Conservation (phyloP, 1,140 invertebrate genomes). For the Drosophila neocordata region DNA sequence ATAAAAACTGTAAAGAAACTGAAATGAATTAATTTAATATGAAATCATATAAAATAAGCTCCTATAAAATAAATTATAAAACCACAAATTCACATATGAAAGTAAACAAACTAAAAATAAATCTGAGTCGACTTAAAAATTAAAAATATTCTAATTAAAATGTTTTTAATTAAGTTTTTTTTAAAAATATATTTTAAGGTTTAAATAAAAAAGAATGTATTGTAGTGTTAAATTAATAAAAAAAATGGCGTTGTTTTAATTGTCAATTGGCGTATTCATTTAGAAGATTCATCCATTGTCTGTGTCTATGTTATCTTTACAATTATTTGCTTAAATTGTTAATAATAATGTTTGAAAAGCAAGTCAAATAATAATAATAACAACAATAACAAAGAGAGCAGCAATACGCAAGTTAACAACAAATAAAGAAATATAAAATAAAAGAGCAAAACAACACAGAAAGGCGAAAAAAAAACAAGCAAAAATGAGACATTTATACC, state of each 20-base stretch:
- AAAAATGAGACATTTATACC: constrained; percentile 9
- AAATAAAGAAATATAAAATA: constrained; percentile 36
- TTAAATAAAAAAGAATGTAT: no score
- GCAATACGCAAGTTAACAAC: constrained; percentile 23
- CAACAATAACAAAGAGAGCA: constrained; percentile 22
- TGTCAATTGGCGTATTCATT: constrained; percentile 18
- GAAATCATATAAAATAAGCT: neutral
- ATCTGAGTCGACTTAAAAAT: no score
- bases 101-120: no score
- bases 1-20: neutral
- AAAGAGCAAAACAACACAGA: constrained; percentile 19
- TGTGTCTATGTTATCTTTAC: constrained; percentile 15
- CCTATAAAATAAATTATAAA: constrained; percentile 6
- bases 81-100: neutral
- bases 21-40: constrained; percentile 1
- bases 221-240: no score
- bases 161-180: no score
- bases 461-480: constrained; percentile 22
- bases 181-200: no score
- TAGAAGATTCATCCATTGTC: constrained; percentile 25
- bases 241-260: constrained; percentile 16
- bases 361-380: constrained; percentile 47
- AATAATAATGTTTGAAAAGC: constrained; percentile 49
- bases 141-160: no score
- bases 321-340: constrained; percentile 70